These are phyloP conservation scores for Drosophila meridiana DNA, from an alignment of 2,888 invertebrate species.

Conservation along the genomic window DNA sequence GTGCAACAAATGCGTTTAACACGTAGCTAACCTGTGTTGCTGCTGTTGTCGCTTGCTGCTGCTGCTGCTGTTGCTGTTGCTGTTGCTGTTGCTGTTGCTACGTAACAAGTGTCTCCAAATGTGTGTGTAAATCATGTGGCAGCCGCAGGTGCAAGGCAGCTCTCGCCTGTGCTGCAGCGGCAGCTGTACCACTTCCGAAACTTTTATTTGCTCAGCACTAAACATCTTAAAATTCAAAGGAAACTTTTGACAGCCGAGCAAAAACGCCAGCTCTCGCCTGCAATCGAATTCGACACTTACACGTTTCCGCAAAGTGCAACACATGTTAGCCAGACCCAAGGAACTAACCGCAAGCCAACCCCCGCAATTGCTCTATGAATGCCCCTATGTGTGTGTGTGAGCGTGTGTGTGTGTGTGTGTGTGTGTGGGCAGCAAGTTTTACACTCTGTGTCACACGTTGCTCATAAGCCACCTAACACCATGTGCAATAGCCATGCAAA, in stretches of 20 bases:
- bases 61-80: neutral
- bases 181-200: slow-evolving; percentile 52
- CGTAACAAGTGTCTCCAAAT: slow-evolving; percentile 66
- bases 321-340: slow-evolving; percentile 37
- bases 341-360: slow-evolving; percentile 15
- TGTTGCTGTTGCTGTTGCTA: slow-evolving; percentile 12
- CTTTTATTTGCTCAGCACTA: slow-evolving; percentile 58
- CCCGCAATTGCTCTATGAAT: slow-evolving; percentile 5
- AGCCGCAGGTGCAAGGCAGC: slow-evolving; percentile 22
- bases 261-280: slow-evolving; percentile 17
- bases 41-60: slow-evolving; percentile 4
- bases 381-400: neutral
- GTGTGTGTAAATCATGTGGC: slow-evolving; percentile 42
- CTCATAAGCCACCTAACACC: slow-evolving; percentile 7
- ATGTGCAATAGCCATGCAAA: neutral
- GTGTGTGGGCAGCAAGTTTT: slow-evolving; percentile 2
- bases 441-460: slow-evolving; percentile 3
- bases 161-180: slow-evolving; percentile 37
- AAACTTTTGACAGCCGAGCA: slow-evolving; percentile 43
- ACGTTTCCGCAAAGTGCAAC: slow-evolving; percentile 22
- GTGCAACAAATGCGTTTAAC: slow-evolving; percentile 70
- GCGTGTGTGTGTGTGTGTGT: neutral
- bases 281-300: slow-evolving; percentile 59
- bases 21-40: slow-evolving; percentile 45
- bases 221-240: slow-evolving; percentile 32